phyloP scores from a whole-genome alignment of 1,140 invertebrate species.

The Drosophila tsacasi region DNA sequence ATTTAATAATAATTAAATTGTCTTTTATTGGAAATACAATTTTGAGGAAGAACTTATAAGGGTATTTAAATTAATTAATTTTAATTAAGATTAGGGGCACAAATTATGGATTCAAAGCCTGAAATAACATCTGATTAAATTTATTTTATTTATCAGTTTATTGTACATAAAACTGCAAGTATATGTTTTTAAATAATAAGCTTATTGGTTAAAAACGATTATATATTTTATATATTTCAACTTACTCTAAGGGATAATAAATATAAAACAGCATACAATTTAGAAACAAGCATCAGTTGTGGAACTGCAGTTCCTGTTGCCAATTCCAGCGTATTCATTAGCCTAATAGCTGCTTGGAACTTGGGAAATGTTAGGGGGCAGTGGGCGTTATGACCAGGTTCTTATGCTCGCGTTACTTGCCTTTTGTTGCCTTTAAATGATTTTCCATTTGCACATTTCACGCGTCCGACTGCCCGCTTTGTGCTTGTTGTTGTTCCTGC shows the following conservation, averaged over 20 bases:
- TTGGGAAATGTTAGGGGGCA: constrained; percentile 2
- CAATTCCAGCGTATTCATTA: constrained; percentile 14
- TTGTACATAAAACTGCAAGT: too few species aligned
- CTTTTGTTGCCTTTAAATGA: constrained; percentile 67
- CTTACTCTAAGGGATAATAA: neutral
- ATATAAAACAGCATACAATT: neutral
- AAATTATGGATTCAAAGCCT: too few species aligned
- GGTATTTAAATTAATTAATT: neutral
- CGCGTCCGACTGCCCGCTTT: constrained; percentile 38
- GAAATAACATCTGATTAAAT: too few species aligned
- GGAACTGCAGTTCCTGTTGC: neutral
- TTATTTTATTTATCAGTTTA: too few species aligned
- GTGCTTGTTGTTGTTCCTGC: constrained; percentile 55
- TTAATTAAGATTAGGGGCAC: neutral
- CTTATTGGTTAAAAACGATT: neutral
- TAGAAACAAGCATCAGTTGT: neutral
- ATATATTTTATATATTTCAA: neutral
- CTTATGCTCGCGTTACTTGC: constrained; percentile 21
- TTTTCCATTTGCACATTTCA: constrained; percentile 80
- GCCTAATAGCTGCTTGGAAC: constrained; percentile 1
- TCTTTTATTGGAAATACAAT: neutral
- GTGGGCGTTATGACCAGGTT: constrained; percentile 30
- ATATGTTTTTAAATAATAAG: too few species aligned
- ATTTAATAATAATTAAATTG: neutral
- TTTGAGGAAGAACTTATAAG: neutral